Conservation (phyloP, 2,888 invertebrate genomes). For the Dysmachus trigonus region DNA sequence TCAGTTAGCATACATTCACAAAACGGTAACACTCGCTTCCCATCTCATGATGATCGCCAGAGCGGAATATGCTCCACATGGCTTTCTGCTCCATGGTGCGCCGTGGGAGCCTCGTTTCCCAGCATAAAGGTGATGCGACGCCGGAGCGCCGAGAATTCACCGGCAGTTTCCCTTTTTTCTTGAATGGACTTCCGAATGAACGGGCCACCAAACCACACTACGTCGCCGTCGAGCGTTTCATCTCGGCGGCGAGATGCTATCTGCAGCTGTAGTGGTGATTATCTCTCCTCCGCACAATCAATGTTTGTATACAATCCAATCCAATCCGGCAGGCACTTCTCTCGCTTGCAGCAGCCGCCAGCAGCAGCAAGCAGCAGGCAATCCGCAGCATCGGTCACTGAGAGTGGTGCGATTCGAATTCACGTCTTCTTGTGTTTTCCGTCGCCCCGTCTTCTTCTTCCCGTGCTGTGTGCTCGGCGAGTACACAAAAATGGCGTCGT, state of each 20-base stretch:
- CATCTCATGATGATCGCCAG: neutral
- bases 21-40: neutral
- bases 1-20: neutral
- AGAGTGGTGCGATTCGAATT: slow-evolving; percentile 3
- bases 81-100: neutral
- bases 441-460: neutral
- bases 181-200: neutral
- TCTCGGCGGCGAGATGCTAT: slow-evolving; percentile 17
- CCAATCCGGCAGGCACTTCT: neutral
- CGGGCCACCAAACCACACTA: neutral
- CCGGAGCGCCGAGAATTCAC: neutral
- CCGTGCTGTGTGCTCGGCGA: neutral
- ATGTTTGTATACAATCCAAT: slow-evolving; percentile 32
- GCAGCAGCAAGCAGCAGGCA: neutral
- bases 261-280: slow-evolving; percentile 9
- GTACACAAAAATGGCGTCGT: slow-evolving; percentile 46
- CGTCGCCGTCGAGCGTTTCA: neutral
- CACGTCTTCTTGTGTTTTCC: neutral
- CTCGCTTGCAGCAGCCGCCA: neutral
- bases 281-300: slow-evolving; percentile 35
- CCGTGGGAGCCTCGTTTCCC: neutral
- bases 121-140: neutral
- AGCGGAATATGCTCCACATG: neutral
- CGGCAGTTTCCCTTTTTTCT: neutral
- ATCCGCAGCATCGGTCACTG: neutral